Base-by-base conservation (phyloP, 2,888 invertebrate species). In the Saturnia japonica region DNA sequence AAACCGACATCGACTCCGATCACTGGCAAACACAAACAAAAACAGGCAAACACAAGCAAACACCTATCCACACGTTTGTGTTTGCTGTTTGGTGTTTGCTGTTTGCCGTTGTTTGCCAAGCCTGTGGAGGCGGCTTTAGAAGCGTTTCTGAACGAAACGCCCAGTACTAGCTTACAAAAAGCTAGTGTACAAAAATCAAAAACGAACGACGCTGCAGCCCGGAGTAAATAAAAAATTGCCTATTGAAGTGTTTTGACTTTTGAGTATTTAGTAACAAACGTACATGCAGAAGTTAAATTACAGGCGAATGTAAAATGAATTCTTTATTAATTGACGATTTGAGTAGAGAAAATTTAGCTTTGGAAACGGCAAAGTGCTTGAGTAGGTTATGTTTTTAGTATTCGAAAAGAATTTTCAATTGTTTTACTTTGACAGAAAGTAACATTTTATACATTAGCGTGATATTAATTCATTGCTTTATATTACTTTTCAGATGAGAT, bases 311-410 rank as follows among this genome's bases (percentile, higher is more conserved):
- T 91, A 94, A 91, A 84, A 94, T 94, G 93, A 90, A 93, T 93
- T 93, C 93, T 79, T 84, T 85, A 86, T 82, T 86, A 82, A 89
- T 85, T 80, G 89, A 91, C 74, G 91, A 92, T 85, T 82, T 89
- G 76, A 84, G 84, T 78, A 88, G 88, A 78, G 91, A 92, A 81
- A 81, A 89, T 80, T 87, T 91, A 78, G 88, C 90, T 76, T 85
- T 81, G 74, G 88, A 90, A 79, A 85, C 88, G 76, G 87, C 89
- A 74, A 88, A 89, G 84, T 89, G 87, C 85, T 74, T 93, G 81
- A 84, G 93, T 94, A 90, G 90, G 93, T 91, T 91, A 91, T 87
- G 82, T 85, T 91, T 90, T 90, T 77, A 89, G 91, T 90, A 79
- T 79, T 78, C 76, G 74, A 74, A 73, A 76, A 78, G 74, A 72